phyloP scores from a whole-genome alignment of 2,113 vertebrate genomes.

The Pseudonaja textilis region DNA sequence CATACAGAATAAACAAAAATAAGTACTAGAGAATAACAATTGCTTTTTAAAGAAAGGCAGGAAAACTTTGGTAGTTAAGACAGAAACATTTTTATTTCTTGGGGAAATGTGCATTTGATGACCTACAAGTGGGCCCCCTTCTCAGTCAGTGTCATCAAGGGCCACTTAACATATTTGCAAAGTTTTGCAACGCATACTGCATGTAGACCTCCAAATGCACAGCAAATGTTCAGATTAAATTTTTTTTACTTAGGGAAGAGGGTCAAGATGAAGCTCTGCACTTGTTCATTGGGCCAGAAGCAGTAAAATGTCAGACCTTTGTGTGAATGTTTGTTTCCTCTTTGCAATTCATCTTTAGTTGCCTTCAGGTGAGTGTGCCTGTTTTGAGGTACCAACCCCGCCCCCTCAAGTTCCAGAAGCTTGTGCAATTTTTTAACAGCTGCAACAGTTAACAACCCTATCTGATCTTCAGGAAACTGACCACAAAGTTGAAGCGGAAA shows the following conservation, averaged over 20 bases:
- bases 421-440: neutral
- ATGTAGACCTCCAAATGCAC: neutral
- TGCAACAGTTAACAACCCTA: neutral
- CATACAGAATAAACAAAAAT: neutral
- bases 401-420: too few species aligned
- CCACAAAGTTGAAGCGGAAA: neutral
- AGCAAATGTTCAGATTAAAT: neutral
- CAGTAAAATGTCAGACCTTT: neutral
- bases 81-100: constrained; percentile 18
- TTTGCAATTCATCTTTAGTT: constrained; percentile 4
- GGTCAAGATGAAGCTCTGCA: neutral
- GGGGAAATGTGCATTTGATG: neutral
- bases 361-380: neutral
- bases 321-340: neutral
- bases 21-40: neutral
- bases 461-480: neutral
- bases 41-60: neutral
- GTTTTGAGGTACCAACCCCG: neutral
- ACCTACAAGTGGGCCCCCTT: accelerated
- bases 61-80: neutral
- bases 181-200: neutral
- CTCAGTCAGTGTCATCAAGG: constrained; percentile 6
- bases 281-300: neutral
- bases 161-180: neutral
- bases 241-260: neutral